These are phyloP conservation scores for Callyntrura guangdongensis DNA, from an alignment of 2,888 invertebrate species.

Conservation along the genomic window DNA sequence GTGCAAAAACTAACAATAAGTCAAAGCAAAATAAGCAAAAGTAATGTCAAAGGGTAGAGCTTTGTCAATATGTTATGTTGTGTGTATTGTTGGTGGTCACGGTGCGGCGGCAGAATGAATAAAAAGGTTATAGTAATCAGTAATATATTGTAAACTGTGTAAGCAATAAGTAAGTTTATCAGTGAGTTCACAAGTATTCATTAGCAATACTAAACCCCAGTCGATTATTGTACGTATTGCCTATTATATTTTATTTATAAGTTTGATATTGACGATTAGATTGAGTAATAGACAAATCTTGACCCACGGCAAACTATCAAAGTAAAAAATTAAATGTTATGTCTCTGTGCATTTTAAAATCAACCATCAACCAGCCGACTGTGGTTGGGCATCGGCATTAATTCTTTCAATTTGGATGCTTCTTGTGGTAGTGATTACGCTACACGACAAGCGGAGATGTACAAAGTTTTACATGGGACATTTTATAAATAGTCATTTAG, in stretches of 20 bases:
- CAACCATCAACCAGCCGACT: too few species aligned
- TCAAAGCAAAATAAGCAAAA: background rate
- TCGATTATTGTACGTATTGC: background rate
- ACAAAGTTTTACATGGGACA: background rate
- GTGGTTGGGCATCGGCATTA: too few species aligned
- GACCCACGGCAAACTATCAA: conserved; percentile 10
- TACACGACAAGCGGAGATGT: background rate
- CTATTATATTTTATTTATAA: background rate
- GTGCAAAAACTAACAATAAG: too few species aligned
- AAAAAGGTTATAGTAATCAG: conserved; percentile 4
- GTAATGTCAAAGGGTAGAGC: too few species aligned
- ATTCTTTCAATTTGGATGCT: too few species aligned
- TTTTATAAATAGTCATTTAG: conserved; percentile 49
- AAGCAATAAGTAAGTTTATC: too few species aligned
- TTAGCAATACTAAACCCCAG: background rate
- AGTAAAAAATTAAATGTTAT: too few species aligned
- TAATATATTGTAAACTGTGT: too few species aligned
- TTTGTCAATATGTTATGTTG: too few species aligned
- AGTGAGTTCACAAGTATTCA: background rate
- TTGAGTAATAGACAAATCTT: background rate
- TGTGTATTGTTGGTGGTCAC: too few species aligned
- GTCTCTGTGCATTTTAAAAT: too few species aligned
- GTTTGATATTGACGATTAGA: background rate
- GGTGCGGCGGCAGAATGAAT: background rate
- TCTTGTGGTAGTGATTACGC: conserved; percentile 9